Conservation (phyloP, 92 coral and sea anemone genomes). For the Hydrozoanthus gracilis region DNA sequence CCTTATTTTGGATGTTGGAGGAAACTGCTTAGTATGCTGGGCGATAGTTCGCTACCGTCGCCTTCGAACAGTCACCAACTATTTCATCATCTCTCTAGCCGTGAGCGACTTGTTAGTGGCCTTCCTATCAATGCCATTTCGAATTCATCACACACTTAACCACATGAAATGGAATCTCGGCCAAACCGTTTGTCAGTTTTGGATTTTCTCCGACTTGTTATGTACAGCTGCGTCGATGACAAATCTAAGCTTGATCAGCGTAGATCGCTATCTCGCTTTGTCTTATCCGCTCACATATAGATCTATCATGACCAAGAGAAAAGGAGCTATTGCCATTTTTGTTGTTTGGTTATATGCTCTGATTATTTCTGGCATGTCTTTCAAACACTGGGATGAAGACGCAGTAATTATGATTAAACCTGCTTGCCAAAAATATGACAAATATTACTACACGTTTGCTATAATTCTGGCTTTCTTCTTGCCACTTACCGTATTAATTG, state of each 20-base stretch:
- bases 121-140: conserved; percentile 89
- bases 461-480: conserved; percentile 82
- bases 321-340: conserved; percentile 71
- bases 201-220: conserved; percentile 86
- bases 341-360: conserved; percentile 86
- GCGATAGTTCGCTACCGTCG: conserved; percentile 85
- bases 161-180: conserved; percentile 91
- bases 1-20: conserved; percentile 86
- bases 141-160: conserved; percentile 89
- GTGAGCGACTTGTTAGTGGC: conserved; percentile 92
- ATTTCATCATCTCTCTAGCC: conserved; percentile 94
- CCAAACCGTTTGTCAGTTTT: conserved; percentile 73
- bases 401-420: conserved; percentile 48
- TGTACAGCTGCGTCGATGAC: conserved; percentile 90
- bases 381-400: conserved; percentile 78
- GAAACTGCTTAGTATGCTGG: conserved; percentile 87
- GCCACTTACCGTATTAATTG: conserved; percentile 79
- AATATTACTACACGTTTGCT: conserved; percentile 80
- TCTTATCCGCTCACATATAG: conserved; percentile 89
- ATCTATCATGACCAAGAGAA: conserved; percentile 78
- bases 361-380: conserved; percentile 78
- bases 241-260: conserved; percentile 82
- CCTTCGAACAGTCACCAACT: conserved; percentile 90
- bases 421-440: conserved; percentile 83
- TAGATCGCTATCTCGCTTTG: conserved; percentile 91